Conservation (phyloP, 1,140 invertebrate species). For the Tetraneura akinire region DNA sequence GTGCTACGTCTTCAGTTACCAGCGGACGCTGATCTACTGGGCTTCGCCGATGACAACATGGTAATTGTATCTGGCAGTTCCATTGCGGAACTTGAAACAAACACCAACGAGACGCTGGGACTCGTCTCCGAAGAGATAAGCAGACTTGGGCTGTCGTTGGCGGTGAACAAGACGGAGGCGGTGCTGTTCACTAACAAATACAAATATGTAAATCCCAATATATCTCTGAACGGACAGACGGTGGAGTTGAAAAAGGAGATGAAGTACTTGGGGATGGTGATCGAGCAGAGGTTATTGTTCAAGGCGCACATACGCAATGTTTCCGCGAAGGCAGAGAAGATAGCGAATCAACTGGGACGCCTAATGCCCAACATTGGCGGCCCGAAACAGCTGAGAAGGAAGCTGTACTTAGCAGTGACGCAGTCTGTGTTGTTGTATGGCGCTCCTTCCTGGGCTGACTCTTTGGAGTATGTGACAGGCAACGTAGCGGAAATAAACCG, state of each 20-base stretch:
- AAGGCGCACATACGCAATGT: not conserved
- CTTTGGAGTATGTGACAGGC: not conserved
- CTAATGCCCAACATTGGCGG: constrained; percentile 7
- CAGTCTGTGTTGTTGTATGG: constrained; percentile 30
- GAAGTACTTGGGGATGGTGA: not conserved
- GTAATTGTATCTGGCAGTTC: no score
- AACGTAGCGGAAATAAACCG: not conserved
- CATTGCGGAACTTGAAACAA: no score
- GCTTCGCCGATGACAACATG: not conserved
- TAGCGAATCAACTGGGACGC: not conserved
- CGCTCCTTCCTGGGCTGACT: constrained; percentile 1
- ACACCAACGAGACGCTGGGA: no score
- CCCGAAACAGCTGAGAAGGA: not conserved
- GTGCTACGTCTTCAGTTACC: not conserved
- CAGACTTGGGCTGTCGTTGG: not conserved
- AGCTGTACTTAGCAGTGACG: not conserved
- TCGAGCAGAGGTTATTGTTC: not conserved
- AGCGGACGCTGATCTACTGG: not conserved
- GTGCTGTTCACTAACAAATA: not conserved
- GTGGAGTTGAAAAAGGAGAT: not conserved
- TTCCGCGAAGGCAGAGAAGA: no score
- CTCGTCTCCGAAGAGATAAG: not conserved
- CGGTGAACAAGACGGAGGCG: not conserved
- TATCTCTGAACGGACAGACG: not conserved
- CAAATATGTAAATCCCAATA: not conserved